Base-by-base conservation (phyloP, 2,113 vertebrate species). In the Pogona vitticeps region DNA sequence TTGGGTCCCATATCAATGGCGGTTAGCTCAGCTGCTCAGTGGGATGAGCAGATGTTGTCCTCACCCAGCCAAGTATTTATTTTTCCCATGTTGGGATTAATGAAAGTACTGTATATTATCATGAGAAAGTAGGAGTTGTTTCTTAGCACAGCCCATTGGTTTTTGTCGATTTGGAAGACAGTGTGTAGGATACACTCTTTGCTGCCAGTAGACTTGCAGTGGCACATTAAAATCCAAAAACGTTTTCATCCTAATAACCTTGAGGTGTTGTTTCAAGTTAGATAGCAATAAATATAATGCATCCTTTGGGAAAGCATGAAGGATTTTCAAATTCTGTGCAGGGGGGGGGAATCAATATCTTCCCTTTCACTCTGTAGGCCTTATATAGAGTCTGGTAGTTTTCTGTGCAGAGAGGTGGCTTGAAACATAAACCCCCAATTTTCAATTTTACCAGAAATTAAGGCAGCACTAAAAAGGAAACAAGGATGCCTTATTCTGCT, bases 201-300 rank as follows among this genome's bases (percentile, higher is more conserved):
- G 80, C 28, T 52, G 93, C 92, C 65, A 90, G 68, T 78, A n/a
- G 42, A 12, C 42, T 86, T 81, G 58, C 2, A 65, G 9, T 86
- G 86, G 71, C 88, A 91, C 93, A 88, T 93, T 91, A 93, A 90
- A 95, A 17, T 82, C 83, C 82, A 2, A 12, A n/a, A 90, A 92
- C 94, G 73, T 95, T 97, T 97, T 97, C 95, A 96, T 94, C 93
- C 95, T 94, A 95, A 90, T 97, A 97, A 97, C 95, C 96, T 96
- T 97, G 95, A 97, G 94, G 95, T 94, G 91, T 96, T 96, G 94
- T 97, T 97, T 97, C 95, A 96, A 94, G 94, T 96, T 96, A 96
- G 95, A 96, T 95, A 98, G 94, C 95, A 96, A 96, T 97, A 97
- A 97, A 96, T 94, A 96, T 96, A 97, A 97, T 96, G 92, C 93